Evolutionary conservation across 2,113 vertebrate species (phyloP).

Genomic region (Hylia prasina): DNA sequence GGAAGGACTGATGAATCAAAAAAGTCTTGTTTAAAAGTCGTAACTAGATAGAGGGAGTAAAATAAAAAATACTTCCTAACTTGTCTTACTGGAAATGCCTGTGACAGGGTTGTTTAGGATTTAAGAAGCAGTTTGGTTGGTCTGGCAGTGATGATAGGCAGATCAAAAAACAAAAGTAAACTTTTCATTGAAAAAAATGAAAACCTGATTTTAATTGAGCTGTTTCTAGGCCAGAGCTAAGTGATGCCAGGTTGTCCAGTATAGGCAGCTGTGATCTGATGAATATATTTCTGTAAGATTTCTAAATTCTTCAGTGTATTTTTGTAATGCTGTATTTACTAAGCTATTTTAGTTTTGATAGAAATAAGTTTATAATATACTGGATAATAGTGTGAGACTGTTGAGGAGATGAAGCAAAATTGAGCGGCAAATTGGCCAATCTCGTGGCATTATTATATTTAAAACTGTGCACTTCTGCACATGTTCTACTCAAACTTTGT

Average conservation of each 20-base stretch:
- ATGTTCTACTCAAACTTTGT: not conserved
- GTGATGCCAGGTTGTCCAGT: not conserved
- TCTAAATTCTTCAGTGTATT: not conserved
- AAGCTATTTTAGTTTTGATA: not conserved
- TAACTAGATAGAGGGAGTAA: too few species aligned
- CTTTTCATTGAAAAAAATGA: not conserved
- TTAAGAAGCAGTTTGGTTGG: not conserved
- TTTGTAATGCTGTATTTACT: not conserved
- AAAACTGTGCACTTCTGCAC: not conserved
- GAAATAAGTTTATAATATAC: not conserved
- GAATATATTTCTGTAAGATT: not conserved
- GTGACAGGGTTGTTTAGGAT: rapidly evolving
- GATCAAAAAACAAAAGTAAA: not conserved
- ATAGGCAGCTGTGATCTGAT: not conserved
- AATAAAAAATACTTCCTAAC: not conserved
- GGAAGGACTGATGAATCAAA: not conserved
- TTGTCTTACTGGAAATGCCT: not conserved
- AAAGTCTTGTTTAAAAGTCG: not conserved
- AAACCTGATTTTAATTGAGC: not conserved
- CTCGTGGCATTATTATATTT: rapidly evolving
- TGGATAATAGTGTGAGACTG: not conserved
- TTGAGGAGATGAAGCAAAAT: not conserved
- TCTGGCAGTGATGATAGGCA: not conserved
- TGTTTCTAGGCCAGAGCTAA: not conserved
- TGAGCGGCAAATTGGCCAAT: not conserved